phyloP scores from a whole-genome alignment of 2,113 vertebrate genomes.

The Anarhynchus alexandrinus region DNA sequence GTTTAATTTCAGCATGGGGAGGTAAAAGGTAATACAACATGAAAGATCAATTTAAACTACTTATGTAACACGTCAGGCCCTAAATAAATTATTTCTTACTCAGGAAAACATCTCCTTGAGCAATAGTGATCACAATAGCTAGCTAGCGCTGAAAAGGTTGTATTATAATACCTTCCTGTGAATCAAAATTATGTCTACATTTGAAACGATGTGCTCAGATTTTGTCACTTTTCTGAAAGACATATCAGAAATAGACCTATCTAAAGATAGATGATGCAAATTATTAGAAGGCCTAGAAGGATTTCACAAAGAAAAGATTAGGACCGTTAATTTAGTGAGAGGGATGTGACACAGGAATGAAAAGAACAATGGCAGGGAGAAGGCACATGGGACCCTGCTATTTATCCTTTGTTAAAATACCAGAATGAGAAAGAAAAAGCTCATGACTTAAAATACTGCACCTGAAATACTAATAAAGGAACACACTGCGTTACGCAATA shows the following conservation, averaged over 20 bases:
- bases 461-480: not conserved
- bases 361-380: slow-evolving; percentile 26
- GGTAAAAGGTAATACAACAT: slow-evolving; percentile 26
- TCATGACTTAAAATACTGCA: slow-evolving; percentile 23
- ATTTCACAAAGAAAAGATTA: slow-evolving; percentile 14
- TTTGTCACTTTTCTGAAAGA: slow-evolving; percentile 24
- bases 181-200: not conserved
- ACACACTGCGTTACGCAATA: not conserved
- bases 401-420: not conserved
- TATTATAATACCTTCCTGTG: not conserved
- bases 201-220: not conserved
- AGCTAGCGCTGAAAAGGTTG: not conserved
- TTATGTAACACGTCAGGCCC: slow-evolving; percentile 24
- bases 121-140: not conserved
- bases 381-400: not conserved
- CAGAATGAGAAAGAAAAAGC: not conserved
- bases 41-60: slow-evolving; percentile 42
- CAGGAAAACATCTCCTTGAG: slow-evolving; percentile 24
- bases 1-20: slow-evolving; percentile 3
- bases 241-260: slow-evolving; percentile 3
- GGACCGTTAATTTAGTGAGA: slow-evolving; percentile 13
- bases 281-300: slow-evolving; percentile 14
- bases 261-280: slow-evolving; percentile 30
- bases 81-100: slow-evolving; percentile 47
- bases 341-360: not conserved